A percentile compares a stretch with the other conserved stretches of the same genome.
Evolutionary conservation across 2,113 vertebrate genomes (phyloP).

Genomic region (Protobothrops mucrosquamatus): DNA sequence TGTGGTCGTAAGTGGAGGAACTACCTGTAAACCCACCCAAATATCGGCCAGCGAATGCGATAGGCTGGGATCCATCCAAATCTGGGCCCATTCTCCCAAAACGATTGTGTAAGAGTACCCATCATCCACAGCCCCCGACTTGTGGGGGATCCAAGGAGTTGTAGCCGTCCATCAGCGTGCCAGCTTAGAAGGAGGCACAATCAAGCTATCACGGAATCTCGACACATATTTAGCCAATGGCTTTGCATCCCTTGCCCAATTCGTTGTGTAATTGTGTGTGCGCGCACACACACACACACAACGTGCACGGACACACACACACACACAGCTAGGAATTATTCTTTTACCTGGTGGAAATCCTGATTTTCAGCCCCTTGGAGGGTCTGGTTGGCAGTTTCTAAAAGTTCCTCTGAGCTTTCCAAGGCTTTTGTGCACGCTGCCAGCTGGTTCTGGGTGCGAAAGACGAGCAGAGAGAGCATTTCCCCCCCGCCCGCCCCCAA

Average conservation of each 20-base stretch:
- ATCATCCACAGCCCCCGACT: neutral
- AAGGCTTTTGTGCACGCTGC: conserved; percentile 86
- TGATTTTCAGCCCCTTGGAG: conserved; percentile 79
- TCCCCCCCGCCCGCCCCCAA: neutral
- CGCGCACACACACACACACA: fast-evolving
- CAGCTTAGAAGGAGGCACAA: neutral
- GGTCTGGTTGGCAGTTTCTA: conserved; percentile 91
- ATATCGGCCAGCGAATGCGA: fast-evolving
- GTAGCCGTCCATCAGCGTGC: neutral
- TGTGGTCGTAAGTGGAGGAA: neutral
- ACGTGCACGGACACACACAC: neutral
- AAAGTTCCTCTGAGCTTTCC: conserved; percentile 93
- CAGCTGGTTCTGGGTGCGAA: conserved; percentile 81
- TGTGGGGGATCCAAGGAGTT: neutral
- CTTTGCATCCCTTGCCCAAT: neutral
- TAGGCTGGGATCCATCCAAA: no score
- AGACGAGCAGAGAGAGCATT: neutral
- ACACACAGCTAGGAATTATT: fast-evolving
- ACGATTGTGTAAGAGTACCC: neutral
- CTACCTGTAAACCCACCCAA: neutral
- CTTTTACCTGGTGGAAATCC: conserved; percentile 82
- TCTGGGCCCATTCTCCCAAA: neutral
- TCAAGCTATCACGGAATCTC: neutral
- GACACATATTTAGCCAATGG: no score
- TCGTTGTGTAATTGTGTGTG: neutral